Evolutionary conservation across 2,888 invertebrate species (phyloP), one percentile per base, ranked within the genome.

Genomic region (Rotaria macrura): DNA sequence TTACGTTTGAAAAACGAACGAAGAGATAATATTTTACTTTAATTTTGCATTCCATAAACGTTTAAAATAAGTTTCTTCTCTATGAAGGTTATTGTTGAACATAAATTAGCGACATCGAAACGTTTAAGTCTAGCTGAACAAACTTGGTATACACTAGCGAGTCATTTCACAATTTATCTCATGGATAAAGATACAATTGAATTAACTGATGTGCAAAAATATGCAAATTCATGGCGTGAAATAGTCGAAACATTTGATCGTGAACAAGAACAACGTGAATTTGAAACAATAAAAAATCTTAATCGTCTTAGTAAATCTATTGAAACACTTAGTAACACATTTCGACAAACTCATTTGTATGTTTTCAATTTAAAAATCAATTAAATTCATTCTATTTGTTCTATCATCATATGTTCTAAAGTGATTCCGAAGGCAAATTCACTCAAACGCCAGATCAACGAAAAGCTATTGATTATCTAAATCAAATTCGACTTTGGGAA

Each of bases 161-260:
- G 89, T 72, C 90, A 91, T 87, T 91, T 90, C 88, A 89, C 90
- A 23, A 89, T 91, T 52, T 88, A 90, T 34, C 89, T 91, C n/a
- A 89, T 89, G 87, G 90, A 90, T 87, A 88, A 89, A 84, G 91
- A 91, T 87, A 90, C 90, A 0, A 89, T 89, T 14, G 85, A 85
- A 65, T 83, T 87, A 20, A 87, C 86, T 20, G 84, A 83, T 65
- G 55, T 87, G 23, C 87, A 87, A 84, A 84, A 84, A 47, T 34
- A 84, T 25, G 84, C 87, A 23, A 87, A 87, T 52, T 49, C 49
- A 88, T 90, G 74, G 87, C 88, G 90, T 2, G 89, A 90, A 85
- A 87, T 89, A 65, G 88, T 90, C 9, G 90, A 90, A 57, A 89
- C 89, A 29, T 90, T 90, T 86, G 89, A 89, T 87, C 87, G 88